Percentiles rank a stretch among this genome's conserved stretches.
phyloP scores from a whole-genome alignment of 2,888 invertebrate genomes.

The Rhamnusium bicolor region DNA sequence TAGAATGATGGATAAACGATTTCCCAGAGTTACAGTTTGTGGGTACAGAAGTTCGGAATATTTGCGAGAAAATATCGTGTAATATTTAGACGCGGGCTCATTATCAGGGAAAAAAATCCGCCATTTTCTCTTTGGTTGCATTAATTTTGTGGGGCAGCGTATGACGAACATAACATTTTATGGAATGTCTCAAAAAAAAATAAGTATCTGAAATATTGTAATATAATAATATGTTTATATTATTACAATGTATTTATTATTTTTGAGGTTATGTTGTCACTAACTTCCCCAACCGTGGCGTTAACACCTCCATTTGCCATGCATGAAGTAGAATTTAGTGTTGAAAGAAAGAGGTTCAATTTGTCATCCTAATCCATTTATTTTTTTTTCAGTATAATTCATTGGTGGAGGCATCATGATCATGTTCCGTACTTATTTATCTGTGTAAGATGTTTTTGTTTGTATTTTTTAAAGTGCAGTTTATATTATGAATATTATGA shows the following conservation, averaged over 20 bases:
- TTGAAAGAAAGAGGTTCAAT: constrained; percentile 1
- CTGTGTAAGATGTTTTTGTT: constrained; percentile 53
- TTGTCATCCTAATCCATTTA: constrained; percentile 58
- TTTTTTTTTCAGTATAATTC: constrained; percentile 69
- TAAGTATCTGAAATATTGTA: not conserved
- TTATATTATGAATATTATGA: constrained; percentile 28
- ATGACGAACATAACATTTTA: not conserved
- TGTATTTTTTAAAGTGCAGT: constrained; percentile 27
- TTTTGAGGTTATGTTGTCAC: constrained; percentile 17
- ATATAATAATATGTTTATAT: no score
- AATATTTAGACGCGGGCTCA: no score
- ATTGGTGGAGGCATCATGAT: constrained; percentile 67
- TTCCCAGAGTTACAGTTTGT: no score
- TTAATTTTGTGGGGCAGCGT: no score
- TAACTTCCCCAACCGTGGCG: constrained; percentile 28
- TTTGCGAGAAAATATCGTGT: no score
- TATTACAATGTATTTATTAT: constrained; percentile 16
- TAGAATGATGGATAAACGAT: no score
- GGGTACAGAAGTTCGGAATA: no score
- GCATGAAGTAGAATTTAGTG: constrained; percentile 37
- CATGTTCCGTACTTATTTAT: constrained; percentile 64
- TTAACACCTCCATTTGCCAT: constrained; percentile 17
- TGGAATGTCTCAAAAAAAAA: not conserved
- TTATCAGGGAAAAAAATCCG: no score
- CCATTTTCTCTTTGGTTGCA: no score